phyloP scores from a whole-genome alignment of 2,113 vertebrate species.

The Phylloscopus trochiloides region DNA sequence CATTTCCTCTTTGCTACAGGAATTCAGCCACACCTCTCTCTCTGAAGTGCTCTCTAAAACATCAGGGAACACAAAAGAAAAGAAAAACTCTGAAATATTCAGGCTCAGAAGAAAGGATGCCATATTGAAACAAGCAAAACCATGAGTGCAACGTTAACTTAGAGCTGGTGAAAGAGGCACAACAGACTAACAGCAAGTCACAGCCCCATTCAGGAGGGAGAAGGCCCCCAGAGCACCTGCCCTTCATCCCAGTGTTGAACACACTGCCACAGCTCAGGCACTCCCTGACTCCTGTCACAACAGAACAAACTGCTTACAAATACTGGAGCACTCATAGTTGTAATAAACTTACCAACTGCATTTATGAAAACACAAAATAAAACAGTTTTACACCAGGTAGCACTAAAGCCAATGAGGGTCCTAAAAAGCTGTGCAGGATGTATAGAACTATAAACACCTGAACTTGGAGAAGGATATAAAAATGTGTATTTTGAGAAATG shows the following conservation, averaged over 20 bases:
- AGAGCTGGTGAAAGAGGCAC: neutral
- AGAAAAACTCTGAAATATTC: neutral
- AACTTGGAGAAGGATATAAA: neutral
- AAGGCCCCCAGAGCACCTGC: neutral
- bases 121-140: neutral
- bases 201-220: neutral
- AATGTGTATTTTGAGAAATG: neutral
- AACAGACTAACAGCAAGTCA: neutral
- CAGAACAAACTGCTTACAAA: neutral
- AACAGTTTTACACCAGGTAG: neutral
- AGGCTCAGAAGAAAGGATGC: neutral
- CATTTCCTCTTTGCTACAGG: neutral
- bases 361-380: neutral
- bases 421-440: neutral
- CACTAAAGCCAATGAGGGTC: neutral
- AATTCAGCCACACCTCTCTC: neutral
- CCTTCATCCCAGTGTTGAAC: neutral
- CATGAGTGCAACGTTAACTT: rapidly evolving
- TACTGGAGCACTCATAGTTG: neutral
- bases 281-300: rapidly evolving
- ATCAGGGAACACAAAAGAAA: neutral
- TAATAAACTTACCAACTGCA: neutral
- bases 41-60: neutral
- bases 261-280: neutral
- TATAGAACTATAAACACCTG: neutral